These are phyloP conservation scores for Drosophila prosaltans DNA, from an alignment of 1,140 invertebrate species.

Conservation along the genomic window DNA sequence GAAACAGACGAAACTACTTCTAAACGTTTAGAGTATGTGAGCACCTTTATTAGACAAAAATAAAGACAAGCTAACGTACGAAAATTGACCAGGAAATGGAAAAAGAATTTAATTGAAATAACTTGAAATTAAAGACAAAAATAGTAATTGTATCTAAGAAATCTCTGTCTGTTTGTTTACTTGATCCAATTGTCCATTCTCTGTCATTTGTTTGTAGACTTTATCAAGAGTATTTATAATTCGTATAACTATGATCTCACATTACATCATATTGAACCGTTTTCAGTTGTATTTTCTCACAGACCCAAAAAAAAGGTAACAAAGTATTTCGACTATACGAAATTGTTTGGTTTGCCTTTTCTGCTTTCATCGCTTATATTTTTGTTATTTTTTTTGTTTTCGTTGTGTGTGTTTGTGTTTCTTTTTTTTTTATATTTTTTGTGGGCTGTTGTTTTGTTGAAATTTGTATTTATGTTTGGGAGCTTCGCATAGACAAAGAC, in stretches of 20 bases:
- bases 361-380: constrained; percentile 69
- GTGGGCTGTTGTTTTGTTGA: constrained; percentile 66
- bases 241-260: neutral
- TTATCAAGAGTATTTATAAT: constrained; percentile 33
- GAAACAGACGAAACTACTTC: constrained; percentile 13
- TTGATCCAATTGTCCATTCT: too few species aligned
- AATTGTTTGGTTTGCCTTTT: constrained; percentile 61
- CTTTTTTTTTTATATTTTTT: constrained; percentile 46
- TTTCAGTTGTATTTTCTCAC: constrained; percentile 35
- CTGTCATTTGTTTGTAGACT: neutral
- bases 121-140: too few species aligned
- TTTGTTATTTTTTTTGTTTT: constrained; percentile 27
- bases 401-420: neutral
- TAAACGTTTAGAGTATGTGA: neutral
- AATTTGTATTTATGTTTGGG: constrained; percentile 77
- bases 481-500: constrained; percentile 46
- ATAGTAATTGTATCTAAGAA: neutral
- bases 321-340: constrained; percentile 72
- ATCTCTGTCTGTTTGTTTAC: neutral
- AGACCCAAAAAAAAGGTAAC: constrained; percentile 40
- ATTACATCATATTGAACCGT: constrained; percentile 25
- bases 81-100: too few species aligned
- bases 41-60: neutral
- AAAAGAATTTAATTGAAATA: too few species aligned
- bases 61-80: too few species aligned